Evolutionary conservation across 2,888 invertebrate genomes (phyloP).

Genomic region (Oasisia sp.): DNA sequence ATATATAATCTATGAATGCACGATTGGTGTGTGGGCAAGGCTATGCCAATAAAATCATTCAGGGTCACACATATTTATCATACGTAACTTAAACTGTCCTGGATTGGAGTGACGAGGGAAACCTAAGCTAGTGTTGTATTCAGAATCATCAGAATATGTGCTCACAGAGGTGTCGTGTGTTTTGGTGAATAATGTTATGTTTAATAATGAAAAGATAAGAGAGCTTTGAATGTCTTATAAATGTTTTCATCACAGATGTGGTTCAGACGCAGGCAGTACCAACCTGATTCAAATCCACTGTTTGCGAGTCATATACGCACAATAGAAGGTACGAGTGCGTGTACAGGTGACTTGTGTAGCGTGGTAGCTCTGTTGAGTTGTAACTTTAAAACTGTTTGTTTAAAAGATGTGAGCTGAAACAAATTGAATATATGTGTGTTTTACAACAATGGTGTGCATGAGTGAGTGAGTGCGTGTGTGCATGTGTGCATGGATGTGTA

Average conservation of each 20-base stretch:
- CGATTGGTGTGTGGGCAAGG: too few relatives aligned
- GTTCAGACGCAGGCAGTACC: neutral
- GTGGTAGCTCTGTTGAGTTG: neutral
- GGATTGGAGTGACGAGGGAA: too few relatives aligned
- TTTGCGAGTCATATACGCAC: conserved; percentile 45
- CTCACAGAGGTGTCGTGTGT: neutral
- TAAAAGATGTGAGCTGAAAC: neutral
- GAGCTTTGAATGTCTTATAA: neutral
- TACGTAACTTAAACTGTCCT: too few relatives aligned
- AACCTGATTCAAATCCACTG: conserved; percentile 30
- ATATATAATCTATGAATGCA: too few relatives aligned
- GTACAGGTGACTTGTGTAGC: neutral
- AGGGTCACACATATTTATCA: too few relatives aligned
- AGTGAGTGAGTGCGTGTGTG: too few relatives aligned
- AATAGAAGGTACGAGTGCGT: conserved; percentile 45
- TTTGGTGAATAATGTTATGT: neutral
- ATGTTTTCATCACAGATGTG: neutral
- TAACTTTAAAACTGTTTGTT: neutral
- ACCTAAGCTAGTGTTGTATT: neutral
- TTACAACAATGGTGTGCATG: too few relatives aligned
- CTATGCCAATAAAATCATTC: too few relatives aligned
- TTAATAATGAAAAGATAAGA: too few relatives aligned
- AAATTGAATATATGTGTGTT: neutral
- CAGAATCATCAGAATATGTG: neutral
- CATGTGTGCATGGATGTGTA: too few relatives aligned